Evolutionary conservation across 2,888 invertebrate species (phyloP).

Genomic region (Polydrusus tereticollis): DNA sequence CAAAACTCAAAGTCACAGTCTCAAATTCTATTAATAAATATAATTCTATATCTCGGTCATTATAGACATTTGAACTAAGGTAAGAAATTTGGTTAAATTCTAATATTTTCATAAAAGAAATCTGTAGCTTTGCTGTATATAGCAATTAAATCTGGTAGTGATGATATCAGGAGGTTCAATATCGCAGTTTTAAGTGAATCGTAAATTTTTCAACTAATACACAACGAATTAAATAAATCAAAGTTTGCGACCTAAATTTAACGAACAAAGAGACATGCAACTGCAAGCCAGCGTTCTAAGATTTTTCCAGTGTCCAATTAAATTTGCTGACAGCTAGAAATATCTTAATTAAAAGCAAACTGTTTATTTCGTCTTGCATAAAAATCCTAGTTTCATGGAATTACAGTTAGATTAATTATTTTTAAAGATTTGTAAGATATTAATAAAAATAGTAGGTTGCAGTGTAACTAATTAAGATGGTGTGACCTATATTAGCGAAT

Average conservation of each 20-base stretch:
- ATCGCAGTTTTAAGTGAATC: neutral
- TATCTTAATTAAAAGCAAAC: slow-evolving; percentile 20
- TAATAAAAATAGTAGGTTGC: neutral
- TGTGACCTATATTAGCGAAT: neutral
- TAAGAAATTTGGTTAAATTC: too few relatives aligned
- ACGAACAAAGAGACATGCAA: slow-evolving; percentile 21
- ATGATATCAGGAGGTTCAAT: too few relatives aligned
- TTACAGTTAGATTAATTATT: slow-evolving; percentile 11
- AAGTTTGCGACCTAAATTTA: slow-evolving; percentile 19
- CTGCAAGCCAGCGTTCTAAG: slow-evolving; percentile 22
- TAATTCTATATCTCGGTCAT: too few relatives aligned
- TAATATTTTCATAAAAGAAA: too few relatives aligned
- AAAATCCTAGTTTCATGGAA: slow-evolving; percentile 10
- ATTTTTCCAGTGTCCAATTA: slow-evolving; percentile 30
- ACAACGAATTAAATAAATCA: slow-evolving; percentile 18
- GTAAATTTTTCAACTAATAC: neutral
- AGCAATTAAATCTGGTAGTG: too few relatives aligned
- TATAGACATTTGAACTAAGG: too few relatives aligned
- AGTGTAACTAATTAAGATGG: neutral
- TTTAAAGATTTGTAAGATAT: neutral
- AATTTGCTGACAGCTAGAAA: slow-evolving; percentile 23
- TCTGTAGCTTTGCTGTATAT: too few relatives aligned
- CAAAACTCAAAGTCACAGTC: too few relatives aligned
- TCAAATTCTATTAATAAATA: too few relatives aligned
- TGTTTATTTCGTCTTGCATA: slow-evolving; percentile 10